Conservation (phyloP, 2,797 vertebrate species). For the Enteromius mattozi region DNA sequence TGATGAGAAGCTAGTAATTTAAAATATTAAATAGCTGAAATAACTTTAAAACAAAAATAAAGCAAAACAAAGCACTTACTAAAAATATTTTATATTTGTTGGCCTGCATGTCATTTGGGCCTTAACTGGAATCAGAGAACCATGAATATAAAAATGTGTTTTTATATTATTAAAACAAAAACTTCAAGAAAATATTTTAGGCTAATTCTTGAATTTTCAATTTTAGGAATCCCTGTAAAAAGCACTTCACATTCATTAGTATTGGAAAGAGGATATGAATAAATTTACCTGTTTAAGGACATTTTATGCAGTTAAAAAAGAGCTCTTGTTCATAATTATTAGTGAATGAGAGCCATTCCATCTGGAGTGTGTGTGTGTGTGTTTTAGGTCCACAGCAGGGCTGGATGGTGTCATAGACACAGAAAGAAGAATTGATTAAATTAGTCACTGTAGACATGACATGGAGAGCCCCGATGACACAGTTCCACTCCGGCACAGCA, state of each 20-base stretch:
- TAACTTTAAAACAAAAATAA: not conserved
- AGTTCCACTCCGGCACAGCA: slow-evolving; percentile 26
- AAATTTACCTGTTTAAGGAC: not conserved
- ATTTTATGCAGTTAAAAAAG: not conserved
- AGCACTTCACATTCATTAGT: not conserved
- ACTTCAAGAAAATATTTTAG: not conserved
- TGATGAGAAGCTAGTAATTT: not conserved
- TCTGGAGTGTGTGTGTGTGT: not conserved
- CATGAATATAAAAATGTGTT: not conserved
- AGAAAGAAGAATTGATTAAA: slow-evolving; percentile 47
- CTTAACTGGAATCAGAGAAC: not conserved
- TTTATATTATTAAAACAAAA: not conserved
- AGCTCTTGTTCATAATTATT: not conserved
- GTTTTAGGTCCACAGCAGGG: not conserved
- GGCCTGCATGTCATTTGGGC: not conserved
- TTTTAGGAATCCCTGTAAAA: not conserved
- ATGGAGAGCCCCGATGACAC: slow-evolving; percentile 23
- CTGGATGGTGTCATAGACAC: slow-evolving; percentile 14
- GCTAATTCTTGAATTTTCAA: not conserved
- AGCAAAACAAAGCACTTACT: not conserved
- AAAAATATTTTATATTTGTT: not conserved
- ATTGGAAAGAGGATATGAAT: not conserved
- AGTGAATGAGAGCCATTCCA: not conserved
- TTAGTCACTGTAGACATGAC: slow-evolving; percentile 31
- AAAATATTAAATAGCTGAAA: not conserved